These are phyloP conservation scores for Gari tellinella DNA, from an alignment of 2,888 invertebrate species.

Conservation along the genomic window DNA sequence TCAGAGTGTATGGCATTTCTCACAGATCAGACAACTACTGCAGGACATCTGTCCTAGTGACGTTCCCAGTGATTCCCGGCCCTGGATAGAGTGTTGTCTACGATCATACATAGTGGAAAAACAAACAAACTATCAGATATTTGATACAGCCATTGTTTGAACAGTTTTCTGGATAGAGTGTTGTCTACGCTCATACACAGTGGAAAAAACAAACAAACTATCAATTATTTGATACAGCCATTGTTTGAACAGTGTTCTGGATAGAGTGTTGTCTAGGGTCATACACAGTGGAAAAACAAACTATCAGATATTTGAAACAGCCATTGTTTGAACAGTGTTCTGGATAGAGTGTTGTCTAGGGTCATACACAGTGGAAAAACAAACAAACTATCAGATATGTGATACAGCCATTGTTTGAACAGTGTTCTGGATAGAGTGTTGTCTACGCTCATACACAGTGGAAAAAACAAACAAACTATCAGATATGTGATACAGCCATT, in stretches of 20 bases:
- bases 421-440: no score
- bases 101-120: constrained; percentile 53
- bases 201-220: no score
- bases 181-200: no score
- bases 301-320: constrained; percentile 73
- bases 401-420: constrained; percentile 60
- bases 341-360: constrained; percentile 59
- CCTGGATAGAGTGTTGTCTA: constrained; percentile 72
- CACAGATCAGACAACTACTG: constrained; percentile 47
- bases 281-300: constrained; percentile 42
- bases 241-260: no score
- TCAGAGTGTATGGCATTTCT: constrained; percentile 22
- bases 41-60: constrained; percentile 50
- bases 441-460: no score
- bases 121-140: constrained; percentile 65
- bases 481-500: no score
- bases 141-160: constrained; percentile 65
- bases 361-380: constrained; percentile 50
- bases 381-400: constrained; percentile 68
- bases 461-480: no score
- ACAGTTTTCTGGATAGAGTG: no score
- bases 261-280: constrained; percentile 73
- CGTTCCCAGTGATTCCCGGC: constrained; percentile 23
- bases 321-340: constrained; percentile 23
- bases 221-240: no score